phyloP scores from a whole-genome alignment of 2,888 invertebrate genomes.

The Ornithoptera priamus region DNA sequence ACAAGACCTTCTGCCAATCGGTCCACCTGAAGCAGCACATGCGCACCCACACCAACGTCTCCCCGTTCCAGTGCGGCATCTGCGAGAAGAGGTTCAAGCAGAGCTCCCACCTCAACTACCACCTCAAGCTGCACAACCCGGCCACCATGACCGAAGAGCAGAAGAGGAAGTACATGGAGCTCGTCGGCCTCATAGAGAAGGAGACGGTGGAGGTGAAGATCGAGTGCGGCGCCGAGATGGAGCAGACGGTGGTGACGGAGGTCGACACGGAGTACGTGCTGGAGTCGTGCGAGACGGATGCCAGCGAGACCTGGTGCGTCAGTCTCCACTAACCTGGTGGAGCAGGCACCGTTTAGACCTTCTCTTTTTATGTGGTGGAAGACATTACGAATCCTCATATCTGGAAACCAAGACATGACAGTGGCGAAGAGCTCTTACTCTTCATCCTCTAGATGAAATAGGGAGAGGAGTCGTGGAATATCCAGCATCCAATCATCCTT shows the following conservation, averaged over 20 bases:
- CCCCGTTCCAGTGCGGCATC: conserved; percentile 66
- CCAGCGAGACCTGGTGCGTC: conserved; percentile 8
- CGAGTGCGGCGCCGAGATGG: neutral
- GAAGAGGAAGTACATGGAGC: conserved; percentile 45
- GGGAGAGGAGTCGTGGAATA: too few species aligned
- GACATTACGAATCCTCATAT: too few species aligned
- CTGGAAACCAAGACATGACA: too few species aligned
- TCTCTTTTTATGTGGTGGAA: too few species aligned
- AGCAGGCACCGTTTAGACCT: too few species aligned
- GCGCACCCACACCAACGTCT: conserved; percentile 69
- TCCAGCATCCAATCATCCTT: too few species aligned
- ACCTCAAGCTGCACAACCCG: conserved; percentile 62
- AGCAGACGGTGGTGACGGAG: conserved; percentile 13
- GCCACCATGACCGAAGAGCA: conserved; percentile 54
- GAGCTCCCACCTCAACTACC: conserved; percentile 68
- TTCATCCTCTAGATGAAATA: too few species aligned
- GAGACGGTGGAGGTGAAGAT: neutral
- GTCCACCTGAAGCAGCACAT: conserved; percentile 69
- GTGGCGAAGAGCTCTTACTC: too few species aligned
- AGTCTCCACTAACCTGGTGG: neutral
- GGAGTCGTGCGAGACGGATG: conserved; percentile 6
- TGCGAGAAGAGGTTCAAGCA: conserved; percentile 68
- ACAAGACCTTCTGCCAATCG: conserved; percentile 67
- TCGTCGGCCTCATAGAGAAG: conserved; percentile 37
- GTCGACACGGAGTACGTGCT: conserved; percentile 25